A percentile compares a stretch with the other conserved stretches of the same genome.
phyloP scores from a whole-genome alignment of 2,888 invertebrate species.

The Microdon myrmicae region DNA sequence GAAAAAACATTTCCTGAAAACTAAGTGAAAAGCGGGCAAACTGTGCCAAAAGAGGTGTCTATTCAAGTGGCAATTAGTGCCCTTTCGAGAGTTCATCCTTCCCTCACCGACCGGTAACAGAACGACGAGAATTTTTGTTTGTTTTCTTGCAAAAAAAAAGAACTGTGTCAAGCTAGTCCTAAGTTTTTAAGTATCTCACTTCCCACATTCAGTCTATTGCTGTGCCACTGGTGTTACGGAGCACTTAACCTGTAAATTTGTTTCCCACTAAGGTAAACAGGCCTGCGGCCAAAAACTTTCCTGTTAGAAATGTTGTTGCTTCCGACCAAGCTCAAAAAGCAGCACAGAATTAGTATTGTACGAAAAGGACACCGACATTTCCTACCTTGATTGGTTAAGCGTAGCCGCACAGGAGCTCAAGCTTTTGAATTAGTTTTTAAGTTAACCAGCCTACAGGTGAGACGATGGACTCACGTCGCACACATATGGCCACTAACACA shows the following conservation, averaged over 20 bases:
- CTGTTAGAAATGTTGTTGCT: slow-evolving; percentile 11
- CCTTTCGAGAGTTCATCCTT: slow-evolving; percentile 23
- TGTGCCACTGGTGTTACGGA: too few relatives aligned
- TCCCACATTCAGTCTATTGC: slow-evolving; percentile 8
- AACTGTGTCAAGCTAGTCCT: slow-evolving; percentile 34
- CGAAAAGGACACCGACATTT: slow-evolving; percentile 6
- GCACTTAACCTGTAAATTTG: slow-evolving; percentile 36
- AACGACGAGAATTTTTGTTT: background rate
- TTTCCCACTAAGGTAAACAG: slow-evolving; percentile 24
- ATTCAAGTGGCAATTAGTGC: slow-evolving; percentile 49
- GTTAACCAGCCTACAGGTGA: slow-evolving; percentile 29
- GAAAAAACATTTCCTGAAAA: slow-evolving; percentile 2
- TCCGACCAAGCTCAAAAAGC: background rate
- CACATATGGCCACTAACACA: slow-evolving; percentile 13
- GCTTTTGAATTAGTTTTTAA: slow-evolving; percentile 43
- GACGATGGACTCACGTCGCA: slow-evolving; percentile 3
- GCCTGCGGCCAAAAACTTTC: slow-evolving; percentile 18
- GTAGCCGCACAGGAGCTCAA: slow-evolving; percentile 28
- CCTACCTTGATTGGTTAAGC: slow-evolving; percentile 28
- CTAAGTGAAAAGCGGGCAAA: slow-evolving; percentile 4
- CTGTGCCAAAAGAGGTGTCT: slow-evolving; percentile 46
- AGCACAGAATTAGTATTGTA: background rate
- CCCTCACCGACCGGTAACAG: background rate
- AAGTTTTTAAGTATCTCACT: slow-evolving; percentile 10
- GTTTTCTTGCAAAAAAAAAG: too few relatives aligned